phyloP scores from a whole-genome alignment of 2,113 vertebrate genomes.

The Festucalex cinctus region DNA sequence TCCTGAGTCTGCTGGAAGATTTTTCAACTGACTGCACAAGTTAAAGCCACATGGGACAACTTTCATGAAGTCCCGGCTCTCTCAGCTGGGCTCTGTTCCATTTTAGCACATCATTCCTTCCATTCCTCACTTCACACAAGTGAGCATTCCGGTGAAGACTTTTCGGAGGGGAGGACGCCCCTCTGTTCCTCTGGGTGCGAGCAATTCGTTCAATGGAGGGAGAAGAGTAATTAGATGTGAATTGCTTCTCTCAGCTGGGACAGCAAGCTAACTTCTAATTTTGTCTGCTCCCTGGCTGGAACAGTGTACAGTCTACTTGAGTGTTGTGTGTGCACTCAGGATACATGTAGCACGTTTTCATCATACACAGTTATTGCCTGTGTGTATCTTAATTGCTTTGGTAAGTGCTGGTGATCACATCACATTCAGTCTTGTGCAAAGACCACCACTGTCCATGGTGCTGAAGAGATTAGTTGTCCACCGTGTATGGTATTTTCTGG shows the following conservation, averaged over 20 bases:
- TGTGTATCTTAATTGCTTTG: background rate
- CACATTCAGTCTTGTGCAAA: too few species aligned
- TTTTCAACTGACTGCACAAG: slow-evolving; percentile 42
- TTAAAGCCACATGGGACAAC: slow-evolving; percentile 43
- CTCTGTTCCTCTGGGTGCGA: slow-evolving; percentile 34
- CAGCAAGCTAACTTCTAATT: slow-evolving; percentile 35
- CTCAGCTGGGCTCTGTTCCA: slow-evolving; percentile 45
- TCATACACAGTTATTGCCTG: background rate
- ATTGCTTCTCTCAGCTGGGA: slow-evolving; percentile 41
- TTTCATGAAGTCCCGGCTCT: slow-evolving; percentile 45
- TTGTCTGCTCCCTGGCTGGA: slow-evolving; percentile 36
- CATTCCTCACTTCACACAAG: slow-evolving; percentile 33
- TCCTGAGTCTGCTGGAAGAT: slow-evolving; percentile 35
- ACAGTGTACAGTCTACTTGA: slow-evolving; percentile 4
- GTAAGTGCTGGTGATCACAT: too few species aligned
- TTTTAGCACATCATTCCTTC: slow-evolving; percentile 44
- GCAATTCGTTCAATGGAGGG: slow-evolving; percentile 27
- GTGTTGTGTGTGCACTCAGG: background rate
- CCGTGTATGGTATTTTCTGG: background rate
- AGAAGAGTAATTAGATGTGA: slow-evolving; percentile 41
- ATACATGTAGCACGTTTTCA: background rate
- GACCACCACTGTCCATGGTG: background rate
- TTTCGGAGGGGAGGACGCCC: slow-evolving; percentile 26
- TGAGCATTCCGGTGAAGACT: slow-evolving; percentile 30
- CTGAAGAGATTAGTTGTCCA: slow-evolving; percentile 1